Conservation (phyloP, 2,113 vertebrate species). For the Antigone vipio region DNA sequence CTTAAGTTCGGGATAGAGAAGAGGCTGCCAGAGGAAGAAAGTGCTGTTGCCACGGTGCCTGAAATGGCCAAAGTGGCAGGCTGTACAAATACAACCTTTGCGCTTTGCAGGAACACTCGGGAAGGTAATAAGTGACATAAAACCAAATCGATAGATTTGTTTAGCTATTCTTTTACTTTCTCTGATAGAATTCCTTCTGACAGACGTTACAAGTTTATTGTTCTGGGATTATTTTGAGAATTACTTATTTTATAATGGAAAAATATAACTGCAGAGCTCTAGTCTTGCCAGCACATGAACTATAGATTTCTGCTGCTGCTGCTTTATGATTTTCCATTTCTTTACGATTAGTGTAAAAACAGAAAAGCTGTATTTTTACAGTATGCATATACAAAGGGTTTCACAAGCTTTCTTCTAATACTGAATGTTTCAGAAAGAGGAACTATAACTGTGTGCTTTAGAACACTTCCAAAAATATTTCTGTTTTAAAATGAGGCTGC, state of each 20-base stretch:
- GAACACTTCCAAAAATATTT: not conserved
- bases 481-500: not conserved
- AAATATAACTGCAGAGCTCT: slow-evolving; percentile 1
- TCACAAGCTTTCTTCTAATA: not conserved
- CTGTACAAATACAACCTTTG: not conserved
- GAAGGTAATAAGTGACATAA: not conserved
- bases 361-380: not conserved
- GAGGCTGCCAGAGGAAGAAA: not conserved
- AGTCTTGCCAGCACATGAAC: not conserved
- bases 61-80: not conserved
- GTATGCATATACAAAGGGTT: not conserved
- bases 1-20: not conserved
- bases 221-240: slow-evolving; percentile 8
- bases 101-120: not conserved
- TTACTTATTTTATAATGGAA: slow-evolving; percentile 8
- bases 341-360: slow-evolving; percentile 4
- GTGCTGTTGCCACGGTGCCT: not conserved
- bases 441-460: not conserved
- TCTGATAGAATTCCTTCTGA: not conserved
- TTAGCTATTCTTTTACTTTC: not conserved
- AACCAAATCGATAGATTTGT: not conserved
- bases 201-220: not conserved
- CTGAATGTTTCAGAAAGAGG: not conserved
- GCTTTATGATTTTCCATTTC: not conserved
- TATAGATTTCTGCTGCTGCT: not conserved